Conservation (phyloP, 1,140 invertebrate species). For the Pseudoatta argentina region DNA sequence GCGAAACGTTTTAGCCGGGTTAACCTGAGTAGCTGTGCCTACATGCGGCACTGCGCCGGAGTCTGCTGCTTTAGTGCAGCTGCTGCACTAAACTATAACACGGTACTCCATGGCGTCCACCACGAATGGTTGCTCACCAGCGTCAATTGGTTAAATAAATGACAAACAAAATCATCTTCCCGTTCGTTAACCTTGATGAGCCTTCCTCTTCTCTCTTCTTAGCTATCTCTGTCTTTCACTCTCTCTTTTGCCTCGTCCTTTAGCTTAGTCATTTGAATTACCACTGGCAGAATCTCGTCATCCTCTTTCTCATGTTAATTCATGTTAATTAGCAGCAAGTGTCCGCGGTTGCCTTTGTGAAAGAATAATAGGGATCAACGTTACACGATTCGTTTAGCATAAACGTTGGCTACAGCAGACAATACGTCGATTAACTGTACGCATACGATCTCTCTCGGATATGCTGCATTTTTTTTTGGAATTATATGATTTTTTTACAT, state of each 20-base stretch:
- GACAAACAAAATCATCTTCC: slow-evolving; percentile 52
- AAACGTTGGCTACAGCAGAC: neutral
- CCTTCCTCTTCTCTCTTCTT: neutral
- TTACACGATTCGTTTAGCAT: slow-evolving; percentile 56
- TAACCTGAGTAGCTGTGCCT: slow-evolving; percentile 58
- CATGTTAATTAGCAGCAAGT: slow-evolving; percentile 55
- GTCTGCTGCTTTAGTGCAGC: neutral
- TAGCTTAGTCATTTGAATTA: slow-evolving; percentile 27
- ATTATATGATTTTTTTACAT: too few relatives aligned
- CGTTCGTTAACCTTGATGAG: slow-evolving; percentile 51
- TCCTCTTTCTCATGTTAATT: slow-evolving; percentile 56
- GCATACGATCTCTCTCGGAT: neutral
- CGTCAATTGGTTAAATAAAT: slow-evolving; percentile 59
- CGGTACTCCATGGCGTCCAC: neutral
- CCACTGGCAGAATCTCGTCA: slow-evolving; percentile 11
- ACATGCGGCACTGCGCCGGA: slow-evolving; percentile 1
- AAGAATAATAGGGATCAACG: slow-evolving; percentile 56
- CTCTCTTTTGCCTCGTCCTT: neutral
- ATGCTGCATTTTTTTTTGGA: too few relatives aligned
- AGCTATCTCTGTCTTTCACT: neutral
- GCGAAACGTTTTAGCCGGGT: slow-evolving; percentile 60
- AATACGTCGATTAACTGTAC: slow-evolving; percentile 36
- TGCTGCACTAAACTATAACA: slow-evolving; percentile 24
- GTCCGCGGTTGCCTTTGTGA: slow-evolving; percentile 29
- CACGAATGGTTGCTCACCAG: neutral